Conservation (phyloP, 1,140 invertebrate species). For the Aphelenchoides fujianensis region DNA sequence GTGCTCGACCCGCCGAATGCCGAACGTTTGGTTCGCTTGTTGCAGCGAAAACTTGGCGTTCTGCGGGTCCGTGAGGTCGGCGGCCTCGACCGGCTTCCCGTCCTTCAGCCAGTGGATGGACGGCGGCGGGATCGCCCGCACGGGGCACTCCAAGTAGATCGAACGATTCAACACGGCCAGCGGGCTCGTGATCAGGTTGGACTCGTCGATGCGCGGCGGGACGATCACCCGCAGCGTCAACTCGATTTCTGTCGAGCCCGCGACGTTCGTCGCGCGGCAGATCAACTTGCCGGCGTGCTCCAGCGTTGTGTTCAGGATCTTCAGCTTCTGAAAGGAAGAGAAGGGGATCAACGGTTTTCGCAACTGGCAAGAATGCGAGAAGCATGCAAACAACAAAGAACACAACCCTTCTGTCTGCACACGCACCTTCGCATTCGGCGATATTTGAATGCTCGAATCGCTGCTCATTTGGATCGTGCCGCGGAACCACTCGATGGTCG, state of each 20-base stretch:
- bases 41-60: slow-evolving; percentile 16
- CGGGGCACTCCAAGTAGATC: slow-evolving; percentile 65
- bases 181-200: slow-evolving; percentile 64
- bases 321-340: slow-evolving; percentile 52
- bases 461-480: slow-evolving; percentile 46
- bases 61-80: not conserved
- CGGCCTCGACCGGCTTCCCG: slow-evolving; percentile 51
- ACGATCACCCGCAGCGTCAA: slow-evolving; percentile 64
- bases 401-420: slow-evolving; percentile 12
- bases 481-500: slow-evolving; percentile 51
- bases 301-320: slow-evolving; percentile 49
- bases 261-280: slow-evolving; percentile 64
- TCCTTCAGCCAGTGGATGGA: slow-evolving; percentile 63
- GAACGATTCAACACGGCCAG: slow-evolving; percentile 60
- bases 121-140: slow-evolving; percentile 62
- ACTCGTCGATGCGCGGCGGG: slow-evolving; percentile 66
- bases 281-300: slow-evolving; percentile 64
- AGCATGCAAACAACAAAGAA: slow-evolving; percentile 12
- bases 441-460: slow-evolving; percentile 45
- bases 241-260: slow-evolving; percentile 63
- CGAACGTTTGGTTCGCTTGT: slow-evolving; percentile 58
- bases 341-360: no score
- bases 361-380: no score
- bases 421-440: slow-evolving; percentile 43
- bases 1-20: slow-evolving; percentile 37